Evolutionary conservation across 2,888 invertebrate species (phyloP), one percentile per base, ranked within the genome.

Genomic region (Spisula subtruncata): DNA sequence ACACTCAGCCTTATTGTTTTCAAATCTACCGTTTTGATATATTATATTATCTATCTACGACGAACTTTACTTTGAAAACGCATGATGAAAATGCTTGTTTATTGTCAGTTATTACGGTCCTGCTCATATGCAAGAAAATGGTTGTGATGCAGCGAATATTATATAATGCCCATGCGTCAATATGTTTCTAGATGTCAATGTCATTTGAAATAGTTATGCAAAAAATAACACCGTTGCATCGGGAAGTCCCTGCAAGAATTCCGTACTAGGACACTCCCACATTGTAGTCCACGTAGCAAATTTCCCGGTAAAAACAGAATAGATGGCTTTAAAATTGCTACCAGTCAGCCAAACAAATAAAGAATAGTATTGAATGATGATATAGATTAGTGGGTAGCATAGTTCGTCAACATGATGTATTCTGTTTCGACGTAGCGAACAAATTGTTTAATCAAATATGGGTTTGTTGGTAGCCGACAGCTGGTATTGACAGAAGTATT

Each of bases 381-480:
- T 2, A 75, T 75, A 32, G 75, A 75, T 75, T 75, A 5, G 12
- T 32, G 0, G 10, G 75, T 18, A 35, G 18, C 75, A 75, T 75
- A 35, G 16, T 75, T 18, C 32, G 1, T 32, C 8, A 32, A 14
- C 16, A 35, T 35, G 75, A 4, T 25, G n/a, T 25, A 12, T 25
- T 66, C n/a, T 66, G 25, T 66, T 66, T 25, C 25, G 25, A 5
- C n/a, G 25, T 66, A 10, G 35, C 25, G 1, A 8, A 75, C 35
- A 75, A 75, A 75, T 75, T 75, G 29, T 32, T 75, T 75, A 32
- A 16, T 75, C 75, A 75, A 75, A 75, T 32, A 32, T 75, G 32
- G 41, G 32, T 75, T 35, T 75, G 35, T 75, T 18, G 16, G 75
- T 75, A 6, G 75, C 75, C 35, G 75, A 18, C 75, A 75, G 75